phyloP scores from a whole-genome alignment of 2,797 vertebrate genomes.

The Jordanella pulchra region DNA sequence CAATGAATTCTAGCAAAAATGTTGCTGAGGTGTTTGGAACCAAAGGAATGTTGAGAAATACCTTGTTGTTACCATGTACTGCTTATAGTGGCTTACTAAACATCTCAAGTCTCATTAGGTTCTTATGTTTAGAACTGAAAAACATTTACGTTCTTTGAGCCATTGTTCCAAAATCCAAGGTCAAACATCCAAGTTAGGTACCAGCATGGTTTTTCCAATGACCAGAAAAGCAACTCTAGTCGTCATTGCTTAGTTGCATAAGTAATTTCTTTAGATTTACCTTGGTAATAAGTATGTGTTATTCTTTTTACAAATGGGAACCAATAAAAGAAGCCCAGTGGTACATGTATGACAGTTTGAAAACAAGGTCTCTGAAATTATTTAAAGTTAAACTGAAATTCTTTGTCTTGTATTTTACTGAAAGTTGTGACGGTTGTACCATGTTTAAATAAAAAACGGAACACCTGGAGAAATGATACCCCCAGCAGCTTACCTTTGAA shows the following conservation, averaged over 20 bases:
- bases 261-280: not conserved
- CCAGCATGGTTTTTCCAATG: not conserved
- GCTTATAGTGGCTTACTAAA: not conserved
- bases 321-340: not conserved
- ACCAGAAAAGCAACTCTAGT: not conserved
- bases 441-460: conserved; percentile 3
- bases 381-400: not conserved
- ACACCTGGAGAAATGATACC: not conserved
- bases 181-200: not conserved
- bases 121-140: not conserved
- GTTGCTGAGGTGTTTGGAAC: not conserved
- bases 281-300: not conserved
- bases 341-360: not conserved
- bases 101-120: not conserved
- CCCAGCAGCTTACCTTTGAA: conserved; percentile 79
- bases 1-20: not conserved
- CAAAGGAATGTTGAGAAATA: not conserved
- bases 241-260: not conserved
- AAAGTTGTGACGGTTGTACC: not conserved
- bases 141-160: not conserved
- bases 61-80: not conserved
- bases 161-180: not conserved
- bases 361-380: not conserved
- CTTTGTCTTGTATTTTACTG: not conserved
- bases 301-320: not conserved